A percentile compares a stretch with the other conserved stretches of the same genome.
Conservation (phyloP, 2,888 invertebrate genomes). For the Orthosia incerta region DNA sequence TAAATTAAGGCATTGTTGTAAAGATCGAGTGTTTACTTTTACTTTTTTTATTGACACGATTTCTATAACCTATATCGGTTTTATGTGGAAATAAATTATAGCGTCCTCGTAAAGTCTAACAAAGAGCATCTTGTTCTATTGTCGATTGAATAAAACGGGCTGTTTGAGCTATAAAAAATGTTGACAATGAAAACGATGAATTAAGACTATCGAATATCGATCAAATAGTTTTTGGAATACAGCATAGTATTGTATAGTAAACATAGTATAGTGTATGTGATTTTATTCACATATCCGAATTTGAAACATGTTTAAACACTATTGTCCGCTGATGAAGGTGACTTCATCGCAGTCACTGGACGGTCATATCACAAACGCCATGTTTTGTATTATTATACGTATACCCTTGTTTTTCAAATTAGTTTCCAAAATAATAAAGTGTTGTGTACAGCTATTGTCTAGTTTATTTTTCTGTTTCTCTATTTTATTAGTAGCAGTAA, state of each 20-base stretch:
- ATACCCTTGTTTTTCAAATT: slow-evolving; percentile 4
- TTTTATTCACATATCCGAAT: slow-evolving; percentile 25
- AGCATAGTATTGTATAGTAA: not conserved
- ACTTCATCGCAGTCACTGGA: slow-evolving; percentile 31
- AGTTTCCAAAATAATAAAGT: slow-evolving; percentile 28
- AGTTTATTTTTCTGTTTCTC: not conserved
- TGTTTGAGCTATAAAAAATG: slow-evolving; percentile 30
- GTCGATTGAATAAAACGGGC: slow-evolving; percentile 27
- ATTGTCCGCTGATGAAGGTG: slow-evolving; percentile 39
- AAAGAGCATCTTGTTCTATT: slow-evolving; percentile 41
- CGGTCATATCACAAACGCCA: slow-evolving; percentile 9
- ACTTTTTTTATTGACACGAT: slow-evolving; percentile 68
- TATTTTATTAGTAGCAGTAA: slow-evolving; percentile 10
- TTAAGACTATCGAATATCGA: not conserved
- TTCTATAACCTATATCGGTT: slow-evolving; percentile 69
- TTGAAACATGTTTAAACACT: slow-evolving; percentile 41
- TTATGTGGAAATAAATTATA: slow-evolving; percentile 59
- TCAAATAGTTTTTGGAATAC: slow-evolving; percentile 1
- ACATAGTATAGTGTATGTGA: not conserved
- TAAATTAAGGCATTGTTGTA: slow-evolving; percentile 73
- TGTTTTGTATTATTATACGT: slow-evolving; percentile 15
- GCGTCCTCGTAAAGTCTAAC: slow-evolving; percentile 61
- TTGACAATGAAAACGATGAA: slow-evolving; percentile 26
- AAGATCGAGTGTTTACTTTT: slow-evolving; percentile 67
- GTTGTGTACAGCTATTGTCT: not conserved